Evolutionary conservation across 2,888 invertebrate genomes (phyloP).

Genomic region (Halictus quadricinctus): DNA sequence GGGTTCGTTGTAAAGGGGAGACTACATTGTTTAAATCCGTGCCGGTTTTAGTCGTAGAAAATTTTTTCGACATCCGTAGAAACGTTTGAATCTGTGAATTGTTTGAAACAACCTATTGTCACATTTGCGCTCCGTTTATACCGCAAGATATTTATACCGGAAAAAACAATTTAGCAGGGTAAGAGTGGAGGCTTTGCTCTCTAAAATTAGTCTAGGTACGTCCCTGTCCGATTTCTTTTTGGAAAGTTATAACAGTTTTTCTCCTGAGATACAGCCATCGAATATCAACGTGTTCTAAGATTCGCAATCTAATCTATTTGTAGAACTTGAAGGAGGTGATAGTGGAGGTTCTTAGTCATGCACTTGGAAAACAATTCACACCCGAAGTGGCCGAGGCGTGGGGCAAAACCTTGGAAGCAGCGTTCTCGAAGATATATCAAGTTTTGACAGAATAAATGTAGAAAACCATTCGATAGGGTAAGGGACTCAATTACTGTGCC

Average conservation of each 20-base stretch:
- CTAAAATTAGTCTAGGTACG: too few relatives aligned
- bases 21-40: too few relatives aligned
- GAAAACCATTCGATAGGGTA: not conserved
- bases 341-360: conserved; percentile 80
- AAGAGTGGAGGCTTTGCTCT: too few relatives aligned
- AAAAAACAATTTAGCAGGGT: too few relatives aligned
- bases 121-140: too few relatives aligned
- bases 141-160: too few relatives aligned
- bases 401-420: conserved; percentile 81
- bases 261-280: not conserved
- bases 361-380: conserved; percentile 81
- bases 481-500: too few relatives aligned
- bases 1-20: too few relatives aligned
- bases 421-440: conserved; percentile 72
- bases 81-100: not conserved
- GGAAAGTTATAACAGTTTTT: not conserved
- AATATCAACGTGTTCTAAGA: not conserved
- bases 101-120: too few relatives aligned
- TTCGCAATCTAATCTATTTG: conserved; percentile 52
- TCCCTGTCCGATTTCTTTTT: not conserved
- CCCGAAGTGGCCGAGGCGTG: conserved; percentile 81
- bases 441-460: conserved; percentile 41
- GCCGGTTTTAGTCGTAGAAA: too few relatives aligned
- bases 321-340: conserved; percentile 82
- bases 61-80: too few relatives aligned